phyloP scores from a whole-genome alignment of 2,888 invertebrate genomes.

The Zaprionus obscuricornis region DNA sequence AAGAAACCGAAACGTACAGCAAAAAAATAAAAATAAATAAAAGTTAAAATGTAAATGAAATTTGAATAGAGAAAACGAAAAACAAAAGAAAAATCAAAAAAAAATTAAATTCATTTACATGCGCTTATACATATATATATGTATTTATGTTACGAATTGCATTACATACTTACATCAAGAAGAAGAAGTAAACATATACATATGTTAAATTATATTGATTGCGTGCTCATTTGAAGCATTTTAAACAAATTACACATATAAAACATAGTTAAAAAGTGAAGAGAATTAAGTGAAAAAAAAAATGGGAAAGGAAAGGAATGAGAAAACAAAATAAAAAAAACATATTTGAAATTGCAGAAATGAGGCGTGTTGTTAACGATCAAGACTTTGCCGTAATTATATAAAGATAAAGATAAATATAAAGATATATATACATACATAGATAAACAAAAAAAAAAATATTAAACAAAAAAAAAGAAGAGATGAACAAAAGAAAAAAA shows the following conservation, averaged over 20 bases:
- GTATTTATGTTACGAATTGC: no score
- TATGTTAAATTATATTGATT: conserved; percentile 43
- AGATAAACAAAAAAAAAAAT: conserved; percentile 17
- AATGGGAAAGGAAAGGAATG: conserved; percentile 1
- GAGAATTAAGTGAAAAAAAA: conserved; percentile 32
- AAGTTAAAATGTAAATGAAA: conserved; percentile 1
- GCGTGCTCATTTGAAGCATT: conserved; percentile 38
- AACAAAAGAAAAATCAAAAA: conserved; percentile 8
- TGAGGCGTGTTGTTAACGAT: conserved; percentile 53
- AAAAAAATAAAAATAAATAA: conserved; percentile 3
- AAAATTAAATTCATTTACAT: conserved; percentile 7
- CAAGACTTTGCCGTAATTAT: conserved; percentile 57
- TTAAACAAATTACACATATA: conserved; percentile 24
- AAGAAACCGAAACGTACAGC: neutral
- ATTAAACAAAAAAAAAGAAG: conserved; percentile 9
- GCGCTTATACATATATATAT: conserved; percentile 17
- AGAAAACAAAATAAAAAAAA: conserved; percentile 6
- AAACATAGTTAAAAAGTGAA: neutral
- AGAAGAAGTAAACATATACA: conserved; percentile 1
- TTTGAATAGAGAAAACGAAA: neutral
- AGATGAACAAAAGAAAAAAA: conserved; percentile 38
- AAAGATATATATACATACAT: conserved; percentile 21
- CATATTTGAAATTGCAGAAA: conserved; percentile 20
- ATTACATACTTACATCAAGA: conserved; percentile 6
- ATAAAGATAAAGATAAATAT: conserved; percentile 29